phyloP scores from a whole-genome alignment of 2,888 invertebrate genomes.

The Drymonia ruficornis region DNA sequence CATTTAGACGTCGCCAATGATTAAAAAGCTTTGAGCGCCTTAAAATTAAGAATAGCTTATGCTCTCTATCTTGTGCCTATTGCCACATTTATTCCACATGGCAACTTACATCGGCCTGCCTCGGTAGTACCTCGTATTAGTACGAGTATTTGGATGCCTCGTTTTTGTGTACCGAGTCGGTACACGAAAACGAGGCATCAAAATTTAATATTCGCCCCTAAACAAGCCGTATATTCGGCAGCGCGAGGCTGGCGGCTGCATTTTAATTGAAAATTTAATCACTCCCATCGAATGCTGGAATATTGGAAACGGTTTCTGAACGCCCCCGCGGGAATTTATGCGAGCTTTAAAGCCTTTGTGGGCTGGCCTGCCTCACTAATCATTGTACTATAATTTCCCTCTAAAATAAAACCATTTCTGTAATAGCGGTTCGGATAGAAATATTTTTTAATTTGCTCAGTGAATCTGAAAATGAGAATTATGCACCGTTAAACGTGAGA shows the following conservation, averaged over 20 bases:
- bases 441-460: no score
- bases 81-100: no score
- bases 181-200: background rate
- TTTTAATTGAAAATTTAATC: conserved; percentile 43
- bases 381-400: background rate
- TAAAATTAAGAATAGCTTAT: no score
- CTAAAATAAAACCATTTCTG: background rate
- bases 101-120: no score
- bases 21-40: no score
- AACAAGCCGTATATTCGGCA: background rate
- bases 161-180: background rate
- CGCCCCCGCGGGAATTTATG: conserved; percentile 21
- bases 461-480: no score
- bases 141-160: no score
- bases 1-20: no score
- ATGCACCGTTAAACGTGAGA: no score
- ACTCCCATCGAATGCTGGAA: conserved; percentile 20
- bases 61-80: no score
- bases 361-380: conserved; percentile 7
- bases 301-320: conserved; percentile 30
- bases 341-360: conserved; percentile 18
- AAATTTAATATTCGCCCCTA: background rate
- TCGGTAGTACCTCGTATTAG: no score
- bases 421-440: no score
- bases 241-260: conserved; percentile 10